Conservation (phyloP, 2,113 vertebrate species). For the Cairina moschata region DNA sequence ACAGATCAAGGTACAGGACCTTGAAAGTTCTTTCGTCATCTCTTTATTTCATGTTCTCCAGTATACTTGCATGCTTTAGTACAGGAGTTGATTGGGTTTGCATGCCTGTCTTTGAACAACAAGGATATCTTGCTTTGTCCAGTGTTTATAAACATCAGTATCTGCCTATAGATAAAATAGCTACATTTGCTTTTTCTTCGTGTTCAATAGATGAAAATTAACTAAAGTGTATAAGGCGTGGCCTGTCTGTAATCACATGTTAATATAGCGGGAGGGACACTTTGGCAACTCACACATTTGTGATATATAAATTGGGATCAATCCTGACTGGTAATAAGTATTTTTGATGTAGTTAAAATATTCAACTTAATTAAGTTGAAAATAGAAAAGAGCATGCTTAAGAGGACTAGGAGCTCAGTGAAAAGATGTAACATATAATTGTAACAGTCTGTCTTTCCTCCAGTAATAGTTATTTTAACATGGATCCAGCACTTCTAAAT, state of each 20-base stretch:
- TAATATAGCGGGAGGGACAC: neutral
- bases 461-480: neutral
- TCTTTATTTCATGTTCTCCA: neutral
- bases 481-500: neutral
- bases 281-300: neutral
- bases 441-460: neutral
- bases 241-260: neutral
- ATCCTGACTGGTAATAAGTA: neutral
- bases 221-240: neutral
- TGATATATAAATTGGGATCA: neutral
- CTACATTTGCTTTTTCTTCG: neutral
- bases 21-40: neutral
- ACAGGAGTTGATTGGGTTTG: neutral
- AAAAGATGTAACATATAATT: neutral
- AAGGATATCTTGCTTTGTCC: neutral
- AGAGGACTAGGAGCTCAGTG: neutral
- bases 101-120: neutral
- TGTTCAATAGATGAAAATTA: neutral
- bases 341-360: neutral
- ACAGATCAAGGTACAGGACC: slow-evolving; percentile 86
- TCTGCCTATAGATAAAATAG: neutral
- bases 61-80: neutral
- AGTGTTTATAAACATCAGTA: neutral
- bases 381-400: neutral
- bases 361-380: neutral